Evolutionary conservation across 2,888 invertebrate genomes (phyloP).

Genomic region (Dione vanillae): DNA sequence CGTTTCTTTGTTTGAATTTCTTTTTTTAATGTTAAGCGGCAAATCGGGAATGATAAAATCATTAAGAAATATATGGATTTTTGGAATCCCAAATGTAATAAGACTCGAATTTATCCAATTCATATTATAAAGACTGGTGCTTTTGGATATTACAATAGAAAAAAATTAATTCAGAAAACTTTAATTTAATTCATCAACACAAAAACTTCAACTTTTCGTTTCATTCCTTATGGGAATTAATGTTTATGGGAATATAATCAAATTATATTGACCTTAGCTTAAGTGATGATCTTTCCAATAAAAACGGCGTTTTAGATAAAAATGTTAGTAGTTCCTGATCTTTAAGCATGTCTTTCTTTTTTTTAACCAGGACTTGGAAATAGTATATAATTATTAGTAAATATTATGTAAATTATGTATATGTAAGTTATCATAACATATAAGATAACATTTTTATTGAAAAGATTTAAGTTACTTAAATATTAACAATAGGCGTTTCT

Average conservation of each 20-base stretch:
- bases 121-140: constrained; percentile 74
- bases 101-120: constrained; percentile 44
- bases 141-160: constrained; percentile 77
- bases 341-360: not conserved
- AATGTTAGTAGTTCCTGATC: not conserved
- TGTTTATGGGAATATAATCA: constrained; percentile 68
- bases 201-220: constrained; percentile 76
- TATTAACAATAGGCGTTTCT: constrained; percentile 80
- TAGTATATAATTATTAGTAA: not conserved
- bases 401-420: not conserved
- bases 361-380: not conserved
- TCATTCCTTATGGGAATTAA: constrained; percentile 82
- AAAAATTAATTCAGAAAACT: constrained; percentile 55
- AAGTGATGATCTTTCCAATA: constrained; percentile 76
- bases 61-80: constrained; percentile 35
- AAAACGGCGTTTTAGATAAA: constrained; percentile 49
- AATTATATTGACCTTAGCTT: constrained; percentile 75
- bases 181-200: constrained; percentile 50
- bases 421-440: not conserved
- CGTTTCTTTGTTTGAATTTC: constrained; percentile 33
- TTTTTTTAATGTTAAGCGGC: constrained; percentile 39
- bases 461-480: constrained; percentile 75
- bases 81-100: constrained; percentile 40
- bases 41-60: constrained; percentile 42
- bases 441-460: constrained; percentile 55